phyloP scores from a whole-genome alignment of 2,113 vertebrate genomes.

The Cepphus grylle region DNA sequence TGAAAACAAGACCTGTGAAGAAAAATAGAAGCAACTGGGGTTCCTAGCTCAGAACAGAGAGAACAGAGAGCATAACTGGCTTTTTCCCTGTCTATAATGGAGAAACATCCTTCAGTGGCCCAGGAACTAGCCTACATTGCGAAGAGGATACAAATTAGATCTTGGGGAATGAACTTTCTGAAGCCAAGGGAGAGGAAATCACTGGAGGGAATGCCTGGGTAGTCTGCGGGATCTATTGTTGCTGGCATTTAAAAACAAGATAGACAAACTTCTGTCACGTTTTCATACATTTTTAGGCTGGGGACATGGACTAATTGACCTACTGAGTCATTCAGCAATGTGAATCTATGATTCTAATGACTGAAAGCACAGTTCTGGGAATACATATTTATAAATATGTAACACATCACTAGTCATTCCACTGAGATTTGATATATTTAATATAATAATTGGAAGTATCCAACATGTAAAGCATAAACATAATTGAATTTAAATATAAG shows the following conservation, averaged over 20 bases:
- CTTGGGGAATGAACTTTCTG: neutral
- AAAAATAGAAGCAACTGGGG: neutral
- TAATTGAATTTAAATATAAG: neutral
- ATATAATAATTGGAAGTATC: neutral
- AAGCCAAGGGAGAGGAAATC: neutral
- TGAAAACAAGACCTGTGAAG: neutral
- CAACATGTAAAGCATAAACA: neutral
- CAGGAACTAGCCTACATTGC: neutral
- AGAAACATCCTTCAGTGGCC: neutral
- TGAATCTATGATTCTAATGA: constrained; percentile 1
- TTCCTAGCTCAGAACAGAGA: neutral
- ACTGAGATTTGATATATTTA: constrained; percentile 1
- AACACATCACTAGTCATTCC: neutral
- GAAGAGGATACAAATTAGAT: neutral
- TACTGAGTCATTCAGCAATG: neutral
- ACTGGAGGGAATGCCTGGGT: neutral
- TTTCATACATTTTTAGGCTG: neutral
- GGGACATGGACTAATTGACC: neutral
- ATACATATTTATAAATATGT: constrained; percentile 29
- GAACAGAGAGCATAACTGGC: neutral
- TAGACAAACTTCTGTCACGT: neutral
- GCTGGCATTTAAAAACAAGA: neutral
- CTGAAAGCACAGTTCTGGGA: neutral
- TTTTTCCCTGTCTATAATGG: neutral
- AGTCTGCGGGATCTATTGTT: neutral